phyloP scores from a whole-genome alignment of 2,113 vertebrate species.

The Dicrurus megarhynchus region DNA sequence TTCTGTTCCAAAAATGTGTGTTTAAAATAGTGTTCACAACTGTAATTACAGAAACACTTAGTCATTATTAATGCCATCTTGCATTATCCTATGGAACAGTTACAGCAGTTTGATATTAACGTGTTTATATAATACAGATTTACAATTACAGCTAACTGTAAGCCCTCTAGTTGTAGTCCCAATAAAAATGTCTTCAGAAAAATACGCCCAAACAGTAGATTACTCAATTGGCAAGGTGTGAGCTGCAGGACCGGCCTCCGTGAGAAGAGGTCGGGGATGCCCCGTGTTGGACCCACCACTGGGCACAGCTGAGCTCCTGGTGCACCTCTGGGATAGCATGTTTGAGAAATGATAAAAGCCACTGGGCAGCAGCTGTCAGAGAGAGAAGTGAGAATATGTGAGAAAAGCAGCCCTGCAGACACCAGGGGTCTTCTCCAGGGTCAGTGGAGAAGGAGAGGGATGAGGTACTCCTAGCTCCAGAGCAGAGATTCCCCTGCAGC shows the following conservation, averaged over 20 bases:
- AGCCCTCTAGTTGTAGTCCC: not conserved
- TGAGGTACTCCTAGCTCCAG: rapidly evolving
- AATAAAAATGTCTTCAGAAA: not conserved
- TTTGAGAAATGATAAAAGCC: not conserved
- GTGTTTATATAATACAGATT: not conserved
- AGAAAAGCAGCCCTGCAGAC: not conserved
- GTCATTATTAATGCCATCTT: not conserved
- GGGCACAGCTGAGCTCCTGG: not conserved
- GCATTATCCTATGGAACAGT: not conserved
- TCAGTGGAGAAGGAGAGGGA: not conserved
- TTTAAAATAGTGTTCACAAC: not conserved
- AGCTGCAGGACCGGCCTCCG: not conserved
- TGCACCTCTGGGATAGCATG: not conserved
- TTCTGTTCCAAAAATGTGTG: not conserved
- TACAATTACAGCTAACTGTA: not conserved
- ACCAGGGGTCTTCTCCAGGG: too few relatives aligned
- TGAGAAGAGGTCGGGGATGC: not conserved
- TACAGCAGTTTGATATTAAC: not conserved
- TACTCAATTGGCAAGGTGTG: not conserved
- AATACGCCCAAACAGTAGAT: not conserved
- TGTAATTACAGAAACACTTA: not conserved
- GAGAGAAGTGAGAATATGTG: not conserved
- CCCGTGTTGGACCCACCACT: not conserved
- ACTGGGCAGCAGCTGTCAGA: not conserved
- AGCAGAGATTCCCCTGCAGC: not conserved